These are phyloP conservation scores for Oriolus oriolus DNA, from an alignment of 2,113 vertebrate genomes.

Conservation along the genomic window DNA sequence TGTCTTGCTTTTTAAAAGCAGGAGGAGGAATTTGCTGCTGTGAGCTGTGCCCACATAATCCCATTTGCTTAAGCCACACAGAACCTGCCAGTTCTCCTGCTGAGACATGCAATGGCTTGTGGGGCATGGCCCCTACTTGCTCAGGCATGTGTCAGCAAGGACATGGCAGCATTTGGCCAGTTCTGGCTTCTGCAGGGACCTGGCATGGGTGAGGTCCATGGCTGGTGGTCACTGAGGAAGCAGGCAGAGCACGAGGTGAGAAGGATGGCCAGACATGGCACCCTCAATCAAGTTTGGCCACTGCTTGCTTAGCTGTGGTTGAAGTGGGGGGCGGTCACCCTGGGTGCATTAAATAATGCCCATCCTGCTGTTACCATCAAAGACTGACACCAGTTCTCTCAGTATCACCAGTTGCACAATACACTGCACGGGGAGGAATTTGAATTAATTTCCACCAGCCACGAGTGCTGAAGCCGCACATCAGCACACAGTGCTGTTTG, in stretches of 20 bases:
- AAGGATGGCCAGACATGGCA: not conserved
- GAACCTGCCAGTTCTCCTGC: not conserved
- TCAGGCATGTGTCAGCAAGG: not conserved
- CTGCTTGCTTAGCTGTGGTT: not conserved
- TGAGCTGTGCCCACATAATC: not conserved
- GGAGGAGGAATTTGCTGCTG: not conserved
- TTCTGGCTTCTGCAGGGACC: not conserved
- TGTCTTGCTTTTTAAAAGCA: not conserved
- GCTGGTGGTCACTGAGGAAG: not conserved
- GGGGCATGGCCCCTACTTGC: not conserved
- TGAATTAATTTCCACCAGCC: not conserved
- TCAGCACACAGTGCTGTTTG: not conserved
- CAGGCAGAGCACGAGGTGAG: fast-evolving
- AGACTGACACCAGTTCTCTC: not conserved
- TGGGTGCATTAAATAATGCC: not conserved
- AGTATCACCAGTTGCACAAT: not conserved
- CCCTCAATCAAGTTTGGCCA: not conserved
- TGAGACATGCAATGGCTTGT: not conserved
- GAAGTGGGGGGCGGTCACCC: not conserved
- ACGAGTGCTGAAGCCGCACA: not conserved
- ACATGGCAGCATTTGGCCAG: not conserved
- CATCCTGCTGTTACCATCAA: not conserved
- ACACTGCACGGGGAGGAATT: not conserved
- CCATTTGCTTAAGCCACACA: not conserved
- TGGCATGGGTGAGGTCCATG: not conserved